Conservation (phyloP, 2,888 invertebrate genomes). For the Xestia ashworthii region DNA sequence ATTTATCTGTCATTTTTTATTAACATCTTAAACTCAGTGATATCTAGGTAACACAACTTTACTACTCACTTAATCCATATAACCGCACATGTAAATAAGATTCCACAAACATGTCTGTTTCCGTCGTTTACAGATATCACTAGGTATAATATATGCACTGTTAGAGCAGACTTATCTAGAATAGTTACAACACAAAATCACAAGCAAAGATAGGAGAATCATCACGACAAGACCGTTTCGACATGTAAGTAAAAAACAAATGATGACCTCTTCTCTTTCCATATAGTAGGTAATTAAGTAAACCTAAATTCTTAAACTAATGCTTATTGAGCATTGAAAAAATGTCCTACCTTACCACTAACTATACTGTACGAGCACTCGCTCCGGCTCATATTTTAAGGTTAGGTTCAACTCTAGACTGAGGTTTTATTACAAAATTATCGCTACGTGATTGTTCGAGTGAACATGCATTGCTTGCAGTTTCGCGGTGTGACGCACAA, state of each 20-base stretch:
- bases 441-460: conserved; percentile 20
- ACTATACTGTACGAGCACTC: conserved; percentile 50
- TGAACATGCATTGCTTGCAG: conserved; percentile 24
- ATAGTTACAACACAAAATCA: background rate
- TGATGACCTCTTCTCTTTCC: no score
- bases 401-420: background rate
- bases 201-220: background rate
- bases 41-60: background rate
- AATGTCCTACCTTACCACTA: conserved; percentile 36
- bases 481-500: conserved; percentile 2
- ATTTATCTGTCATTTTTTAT: background rate
- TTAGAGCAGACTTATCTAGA: background rate
- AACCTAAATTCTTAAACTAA: background rate
- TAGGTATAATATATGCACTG: background rate
- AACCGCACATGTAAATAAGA: background rate
- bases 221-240: background rate
- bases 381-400: conserved; percentile 32
- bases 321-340: background rate
- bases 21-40: background rate
- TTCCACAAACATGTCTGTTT: background rate
- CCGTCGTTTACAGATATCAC: conserved; percentile 14
- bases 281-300: background rate
- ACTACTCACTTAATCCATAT: conserved; percentile 8
- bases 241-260: background rate
- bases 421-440: conserved; percentile 9